phyloP scores from a whole-genome alignment of 2,113 vertebrate species.

The Sprattus sprattus region DNA sequence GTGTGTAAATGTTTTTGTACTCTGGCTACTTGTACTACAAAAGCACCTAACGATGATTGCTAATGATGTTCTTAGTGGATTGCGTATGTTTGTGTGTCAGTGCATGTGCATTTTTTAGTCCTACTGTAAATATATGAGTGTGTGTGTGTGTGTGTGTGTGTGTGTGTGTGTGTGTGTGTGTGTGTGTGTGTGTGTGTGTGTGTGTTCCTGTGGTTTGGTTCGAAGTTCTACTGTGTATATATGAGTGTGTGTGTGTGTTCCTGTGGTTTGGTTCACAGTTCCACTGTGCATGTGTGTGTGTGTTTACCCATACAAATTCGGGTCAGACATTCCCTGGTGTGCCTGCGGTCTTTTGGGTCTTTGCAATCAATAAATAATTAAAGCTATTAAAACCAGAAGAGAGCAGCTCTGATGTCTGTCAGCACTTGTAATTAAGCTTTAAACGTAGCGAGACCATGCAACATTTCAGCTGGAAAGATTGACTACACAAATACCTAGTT shows the following conservation, averaged over 20 bases:
- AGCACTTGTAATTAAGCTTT: no score
- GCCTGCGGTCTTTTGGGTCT: no score
- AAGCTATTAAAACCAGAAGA: not conserved
- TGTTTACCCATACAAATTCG: not conserved
- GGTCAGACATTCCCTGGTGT: no score
- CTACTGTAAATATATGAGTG: not conserved
- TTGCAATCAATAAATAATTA: not conserved
- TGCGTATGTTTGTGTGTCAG: not conserved
- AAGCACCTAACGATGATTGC: no score
- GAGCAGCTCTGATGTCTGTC: no score
- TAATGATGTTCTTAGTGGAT: no score
- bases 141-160: constrained; percentile 15
- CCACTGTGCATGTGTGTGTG: not conserved
- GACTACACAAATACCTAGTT: no score
- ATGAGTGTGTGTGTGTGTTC: constrained; percentile 3
- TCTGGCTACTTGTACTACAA: not conserved
- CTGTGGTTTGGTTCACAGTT: no score
- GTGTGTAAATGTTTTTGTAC: not conserved
- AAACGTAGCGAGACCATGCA: no score
- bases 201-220: no score
- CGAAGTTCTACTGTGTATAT: no score
- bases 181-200: not conserved
- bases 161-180: constrained; percentile 13
- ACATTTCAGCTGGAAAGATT: not conserved
- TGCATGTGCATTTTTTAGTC: constrained; percentile 16